These are phyloP conservation scores for Phataginus tetradactyla DNA, from an alignment of 2,797 vertebrate genomes.

Conservation along the genomic window DNA sequence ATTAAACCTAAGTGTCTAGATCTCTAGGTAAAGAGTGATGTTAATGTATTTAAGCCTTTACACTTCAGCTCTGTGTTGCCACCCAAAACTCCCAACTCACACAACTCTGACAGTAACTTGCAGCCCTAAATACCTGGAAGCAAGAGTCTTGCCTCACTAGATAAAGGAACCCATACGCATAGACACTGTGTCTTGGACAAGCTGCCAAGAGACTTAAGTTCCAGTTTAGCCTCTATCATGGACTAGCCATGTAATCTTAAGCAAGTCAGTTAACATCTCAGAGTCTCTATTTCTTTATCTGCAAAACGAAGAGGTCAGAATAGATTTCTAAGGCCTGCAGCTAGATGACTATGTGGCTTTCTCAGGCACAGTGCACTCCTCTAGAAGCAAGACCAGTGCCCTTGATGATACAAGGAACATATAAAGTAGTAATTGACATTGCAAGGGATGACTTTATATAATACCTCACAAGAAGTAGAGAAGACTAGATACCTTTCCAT, in stretches of 20 bases:
- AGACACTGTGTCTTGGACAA: not conserved
- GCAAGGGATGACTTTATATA: not conserved
- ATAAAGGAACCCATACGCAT: not conserved
- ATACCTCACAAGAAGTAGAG: not conserved
- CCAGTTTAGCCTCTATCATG: not conserved
- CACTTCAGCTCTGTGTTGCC: not conserved
- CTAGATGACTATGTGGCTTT: not conserved
- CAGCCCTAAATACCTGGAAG: not conserved
- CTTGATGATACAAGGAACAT: not conserved
- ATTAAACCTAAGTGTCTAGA: not conserved
- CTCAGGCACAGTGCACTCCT: not conserved
- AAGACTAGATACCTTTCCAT: not conserved
- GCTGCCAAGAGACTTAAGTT: not conserved
- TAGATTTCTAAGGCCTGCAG: not conserved
- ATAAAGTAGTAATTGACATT: not conserved
- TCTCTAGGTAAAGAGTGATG: slow-evolving; percentile 24
- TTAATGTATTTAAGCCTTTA: not conserved
- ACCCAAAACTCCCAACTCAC: not conserved
- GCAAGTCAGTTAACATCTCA: slow-evolving; percentile 13
- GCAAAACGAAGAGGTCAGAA: not conserved
- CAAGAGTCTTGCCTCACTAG: not conserved
- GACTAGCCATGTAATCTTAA: not conserved
- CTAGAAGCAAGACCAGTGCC: not conserved
- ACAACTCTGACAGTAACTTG: slow-evolving; percentile 21
- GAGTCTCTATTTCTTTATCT: not conserved